Evolutionary conservation across 1,140 invertebrate genomes (phyloP).

Genomic region (Calosoma granatense): DNA sequence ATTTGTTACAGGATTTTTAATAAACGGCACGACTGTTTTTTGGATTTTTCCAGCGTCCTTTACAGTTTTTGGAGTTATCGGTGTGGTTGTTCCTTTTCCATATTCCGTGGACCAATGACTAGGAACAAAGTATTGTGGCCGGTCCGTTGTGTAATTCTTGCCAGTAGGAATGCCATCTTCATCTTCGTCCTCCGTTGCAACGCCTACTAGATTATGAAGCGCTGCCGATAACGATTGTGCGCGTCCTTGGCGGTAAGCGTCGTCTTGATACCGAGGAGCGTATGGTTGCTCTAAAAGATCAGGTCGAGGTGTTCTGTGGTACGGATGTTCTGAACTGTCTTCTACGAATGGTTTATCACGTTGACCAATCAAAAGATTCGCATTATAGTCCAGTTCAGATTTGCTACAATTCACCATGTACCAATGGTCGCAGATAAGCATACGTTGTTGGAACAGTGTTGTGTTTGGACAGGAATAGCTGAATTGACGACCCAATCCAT

Average conservation of each 20-base stretch:
- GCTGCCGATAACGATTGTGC: slow-evolving; percentile 8
- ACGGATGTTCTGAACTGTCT: slow-evolving; percentile 44
- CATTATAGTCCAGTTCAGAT: slow-evolving; percentile 52
- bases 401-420: slow-evolving; percentile 71
- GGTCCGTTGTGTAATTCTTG: slow-evolving; percentile 12
- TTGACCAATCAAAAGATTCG: slow-evolving; percentile 60
- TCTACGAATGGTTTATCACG: slow-evolving; percentile 56
- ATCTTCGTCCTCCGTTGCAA: slow-evolving; percentile 18
- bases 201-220: slow-evolving; percentile 23
- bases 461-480: slow-evolving; percentile 66
- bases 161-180: not conserved
- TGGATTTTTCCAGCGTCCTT: not conserved
- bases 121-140: slow-evolving; percentile 26
- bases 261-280: not conserved
- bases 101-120: slow-evolving; percentile 28
- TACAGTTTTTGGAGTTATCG: slow-evolving; percentile 1
- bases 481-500: slow-evolving; percentile 58
- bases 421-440: slow-evolving; percentile 71
- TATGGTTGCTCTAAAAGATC: slow-evolving; percentile 46
- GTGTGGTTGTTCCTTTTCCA: slow-evolving; percentile 5
- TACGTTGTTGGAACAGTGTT: slow-evolving; percentile 67
- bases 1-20: not conserved
- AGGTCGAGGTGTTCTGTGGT: slow-evolving; percentile 48
- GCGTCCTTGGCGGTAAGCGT: slow-evolving; percentile 13
- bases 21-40: not conserved